phyloP scores from a whole-genome alignment of 2,888 invertebrate genomes.

The Zygothrica quintamaculata region DNA sequence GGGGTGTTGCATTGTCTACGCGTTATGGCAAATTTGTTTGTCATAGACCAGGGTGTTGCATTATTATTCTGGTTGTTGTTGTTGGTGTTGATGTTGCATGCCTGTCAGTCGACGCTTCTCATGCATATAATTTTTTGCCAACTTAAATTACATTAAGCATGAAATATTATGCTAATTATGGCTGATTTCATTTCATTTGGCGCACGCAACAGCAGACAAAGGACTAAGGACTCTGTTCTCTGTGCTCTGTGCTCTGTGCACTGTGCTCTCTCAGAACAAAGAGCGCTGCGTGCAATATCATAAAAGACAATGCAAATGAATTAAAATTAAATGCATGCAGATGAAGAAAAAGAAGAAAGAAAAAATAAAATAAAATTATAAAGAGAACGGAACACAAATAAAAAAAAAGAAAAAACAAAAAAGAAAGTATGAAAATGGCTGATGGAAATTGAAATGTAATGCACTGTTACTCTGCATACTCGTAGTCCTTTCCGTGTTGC shows the following conservation, averaged over 20 bases:
- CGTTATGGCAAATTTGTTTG: conserved; percentile 8
- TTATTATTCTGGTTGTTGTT: conserved; percentile 15
- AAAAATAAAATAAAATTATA: no score
- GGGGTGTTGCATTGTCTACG: conserved; percentile 24
- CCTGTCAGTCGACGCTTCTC: conserved; percentile 62
- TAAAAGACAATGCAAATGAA: conserved; percentile 80
- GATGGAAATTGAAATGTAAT: conserved; percentile 77
- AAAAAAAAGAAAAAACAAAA: conserved; percentile 27
- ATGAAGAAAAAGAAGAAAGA: conserved; percentile 1
- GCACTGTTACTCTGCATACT: conserved; percentile 42
- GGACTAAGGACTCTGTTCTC: conserved; percentile 30
- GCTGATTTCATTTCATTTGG: conserved; percentile 71
- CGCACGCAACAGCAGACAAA: conserved; percentile 33
- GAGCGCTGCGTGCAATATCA: conserved; percentile 38
- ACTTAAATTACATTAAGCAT: conserved; percentile 80
- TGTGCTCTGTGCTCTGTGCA: no score
- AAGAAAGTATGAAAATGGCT: conserved; percentile 12
- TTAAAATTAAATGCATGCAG: conserved; percentile 69
- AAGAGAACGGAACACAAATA: conserved; percentile 33
- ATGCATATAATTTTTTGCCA: conserved; percentile 61
- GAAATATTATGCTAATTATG: conserved; percentile 80
- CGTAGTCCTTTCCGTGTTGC: background rate
- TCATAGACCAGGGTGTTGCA: conserved; percentile 18
- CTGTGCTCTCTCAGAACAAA: conserved; percentile 6
- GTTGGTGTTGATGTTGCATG: conserved; percentile 58